Evolutionary conservation across 2,888 invertebrate species (phyloP).

Genomic region (Plagodis dolabraria): DNA sequence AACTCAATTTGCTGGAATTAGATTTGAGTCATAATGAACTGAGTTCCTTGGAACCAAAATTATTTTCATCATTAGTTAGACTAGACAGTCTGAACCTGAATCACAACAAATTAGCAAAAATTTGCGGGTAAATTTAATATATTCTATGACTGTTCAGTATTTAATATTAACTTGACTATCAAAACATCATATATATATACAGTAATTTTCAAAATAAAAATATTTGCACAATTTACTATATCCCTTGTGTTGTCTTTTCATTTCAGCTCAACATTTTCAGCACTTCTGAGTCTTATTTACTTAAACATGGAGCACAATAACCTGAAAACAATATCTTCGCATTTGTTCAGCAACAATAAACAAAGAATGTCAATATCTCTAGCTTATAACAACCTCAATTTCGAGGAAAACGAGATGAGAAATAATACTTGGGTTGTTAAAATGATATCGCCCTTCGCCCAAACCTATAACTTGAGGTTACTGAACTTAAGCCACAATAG

Average conservation of each 20-base stretch:
- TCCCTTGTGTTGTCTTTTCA: constrained; percentile 24
- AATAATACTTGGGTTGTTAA: constrained; percentile 60
- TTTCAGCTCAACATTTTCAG: constrained; percentile 82
- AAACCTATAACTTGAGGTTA: constrained; percentile 79
- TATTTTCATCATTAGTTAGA: constrained; percentile 84
- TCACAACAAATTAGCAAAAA: constrained; percentile 85
- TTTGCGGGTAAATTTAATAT: constrained; percentile 73
- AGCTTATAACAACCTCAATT: constrained; percentile 69
- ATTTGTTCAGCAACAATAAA: constrained; percentile 74
- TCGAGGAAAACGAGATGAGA: constrained; percentile 59
- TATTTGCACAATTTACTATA: background rate
- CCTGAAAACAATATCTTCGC: constrained; percentile 65
- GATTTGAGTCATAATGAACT: constrained; percentile 88
- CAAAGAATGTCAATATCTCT: constrained; percentile 75
- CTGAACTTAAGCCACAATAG: constrained; percentile 87
- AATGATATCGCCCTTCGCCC: constrained; percentile 84
- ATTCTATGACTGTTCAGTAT: too few relatives aligned
- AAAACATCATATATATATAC: too few relatives aligned
- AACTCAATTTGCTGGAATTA: constrained; percentile 85
- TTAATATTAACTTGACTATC: too few relatives aligned
- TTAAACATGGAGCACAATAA: constrained; percentile 75
- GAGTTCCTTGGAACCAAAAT: constrained; percentile 79
- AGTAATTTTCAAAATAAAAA: background rate
- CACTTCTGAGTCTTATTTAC: constrained; percentile 77
- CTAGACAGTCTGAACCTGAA: constrained; percentile 86